Evolutionary conservation across 2,113 vertebrate genomes (phyloP), one percentile per base, ranked within the genome.

Genomic region (Erpornis zantholeuca): DNA sequence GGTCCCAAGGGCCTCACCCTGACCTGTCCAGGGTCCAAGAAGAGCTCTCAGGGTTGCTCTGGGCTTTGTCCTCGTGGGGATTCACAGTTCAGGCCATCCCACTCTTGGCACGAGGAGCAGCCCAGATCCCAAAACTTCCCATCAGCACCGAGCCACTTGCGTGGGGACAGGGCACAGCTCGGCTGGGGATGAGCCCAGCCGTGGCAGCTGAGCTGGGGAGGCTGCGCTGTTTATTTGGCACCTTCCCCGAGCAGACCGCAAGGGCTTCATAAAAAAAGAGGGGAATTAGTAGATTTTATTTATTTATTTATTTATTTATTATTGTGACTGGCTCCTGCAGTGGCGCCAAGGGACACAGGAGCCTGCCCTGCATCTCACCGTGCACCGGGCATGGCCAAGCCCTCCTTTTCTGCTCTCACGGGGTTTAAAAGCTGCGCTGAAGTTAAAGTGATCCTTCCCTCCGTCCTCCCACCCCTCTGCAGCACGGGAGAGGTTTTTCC

Each of bases 341-440:
- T 0, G 49, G 14, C 64, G 40, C 17, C 1, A 0, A 21, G n/a
- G 14, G 23, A 22, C 33, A 20, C 40, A 20, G 54, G 65, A 66
- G 45, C 45, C 63, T 23, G 28, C 47, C 22, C 52, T 33, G 29
- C 21, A 3, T 7, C 45, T 76, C 45, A 8, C 49, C 0, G 0
- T 1, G 27, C 22, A 15, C 1, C 0, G 18, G 19, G 28, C 23
- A 6, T 0, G 25, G 13, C 7, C 5, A 5, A 69, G 15, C 12
- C 8, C 42, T 27, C 2, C 2, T 27, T 17, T 36, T 27, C 38
- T 24, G 6, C 50, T 65, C 60, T 42, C 47, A 33, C 0, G 0
- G 36, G 2, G 4, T 47, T 31, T 16, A 66, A 75, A 59, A 63
- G 17, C 57, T 42, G 12, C 77, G 5, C 19, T 16, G 6, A 9